A percentile compares a stretch with the other conserved stretches of the same genome.
These are phyloP conservation scores for Chromis chromis DNA, from an alignment of 2,797 vertebrate species.

Conservation along the genomic window DNA sequence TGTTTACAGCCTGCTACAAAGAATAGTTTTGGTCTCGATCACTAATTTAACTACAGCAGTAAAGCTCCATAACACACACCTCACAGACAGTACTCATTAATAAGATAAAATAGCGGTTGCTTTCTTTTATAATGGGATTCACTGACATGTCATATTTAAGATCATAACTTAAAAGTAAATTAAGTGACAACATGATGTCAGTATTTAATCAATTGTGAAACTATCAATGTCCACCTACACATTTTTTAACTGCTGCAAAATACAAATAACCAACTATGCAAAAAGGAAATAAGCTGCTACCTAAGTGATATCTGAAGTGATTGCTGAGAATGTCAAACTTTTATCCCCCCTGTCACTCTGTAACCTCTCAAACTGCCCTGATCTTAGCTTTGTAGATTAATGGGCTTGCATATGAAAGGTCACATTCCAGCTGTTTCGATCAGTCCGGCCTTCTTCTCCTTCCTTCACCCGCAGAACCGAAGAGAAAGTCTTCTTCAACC, in stretches of 20 bases:
- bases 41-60: neutral
- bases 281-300: neutral
- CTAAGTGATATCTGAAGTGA: slow-evolving; percentile 2
- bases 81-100: neutral
- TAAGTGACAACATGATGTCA: neutral
- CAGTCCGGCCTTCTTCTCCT: slow-evolving; percentile 21
- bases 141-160: neutral
- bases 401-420: slow-evolving; percentile 51
- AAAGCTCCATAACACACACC: neutral
- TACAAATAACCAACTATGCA: neutral
- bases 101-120: neutral
- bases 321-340: slow-evolving; percentile 35
- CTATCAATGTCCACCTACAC: neutral
- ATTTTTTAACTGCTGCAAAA: neutral
- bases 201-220: neutral
- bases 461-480: slow-evolving; percentile 22
- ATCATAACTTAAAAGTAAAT: neutral
- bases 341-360: slow-evolving; percentile 26
- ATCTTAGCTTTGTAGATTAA: slow-evolving; percentile 44
- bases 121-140: neutral
- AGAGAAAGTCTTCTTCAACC: slow-evolving; percentile 13
- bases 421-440: slow-evolving; percentile 52
- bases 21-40: no score
- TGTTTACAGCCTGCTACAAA: no score
- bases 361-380: slow-evolving; percentile 33